These are phyloP conservation scores for Gyps fulvus DNA, from an alignment of 2,113 vertebrate genomes.

Conservation along the genomic window DNA sequence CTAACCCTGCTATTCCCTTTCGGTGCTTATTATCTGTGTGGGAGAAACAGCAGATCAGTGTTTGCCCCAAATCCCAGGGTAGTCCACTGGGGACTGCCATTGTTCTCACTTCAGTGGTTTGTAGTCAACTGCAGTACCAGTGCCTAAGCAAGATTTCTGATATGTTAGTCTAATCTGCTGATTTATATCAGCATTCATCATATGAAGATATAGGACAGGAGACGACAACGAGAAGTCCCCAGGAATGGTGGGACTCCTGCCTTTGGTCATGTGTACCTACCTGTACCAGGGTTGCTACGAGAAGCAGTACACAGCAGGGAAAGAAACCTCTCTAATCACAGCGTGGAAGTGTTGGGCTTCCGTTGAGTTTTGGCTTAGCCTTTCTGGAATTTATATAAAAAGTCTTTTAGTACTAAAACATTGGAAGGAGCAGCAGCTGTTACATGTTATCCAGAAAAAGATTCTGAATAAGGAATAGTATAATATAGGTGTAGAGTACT, in stretches of 20 bases:
- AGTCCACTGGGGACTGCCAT: background rate
- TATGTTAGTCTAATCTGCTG: background rate
- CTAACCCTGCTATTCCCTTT: background rate
- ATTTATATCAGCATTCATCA: background rate
- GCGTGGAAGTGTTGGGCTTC: rapidly evolving
- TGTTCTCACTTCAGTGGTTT: background rate
- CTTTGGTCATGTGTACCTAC: background rate
- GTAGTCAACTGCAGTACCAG: background rate
- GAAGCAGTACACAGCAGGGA: background rate
- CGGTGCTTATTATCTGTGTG: background rate
- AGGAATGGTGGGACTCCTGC: background rate
- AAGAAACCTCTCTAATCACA: background rate
- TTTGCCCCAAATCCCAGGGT: background rate
- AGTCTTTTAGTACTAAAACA: background rate
- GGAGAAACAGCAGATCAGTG: background rate
- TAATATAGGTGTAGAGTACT: background rate
- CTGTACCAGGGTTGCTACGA: background rate
- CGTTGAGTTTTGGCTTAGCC: background rate
- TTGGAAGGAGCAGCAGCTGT: background rate
- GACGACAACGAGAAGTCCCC: background rate
- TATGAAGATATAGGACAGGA: background rate
- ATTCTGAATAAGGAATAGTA: background rate
- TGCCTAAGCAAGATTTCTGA: background rate
- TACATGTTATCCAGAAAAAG: background rate
- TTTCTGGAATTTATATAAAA: background rate